phyloP scores from a whole-genome alignment of 1,140 invertebrate species.

The Pristionchus pacificus region DNA sequence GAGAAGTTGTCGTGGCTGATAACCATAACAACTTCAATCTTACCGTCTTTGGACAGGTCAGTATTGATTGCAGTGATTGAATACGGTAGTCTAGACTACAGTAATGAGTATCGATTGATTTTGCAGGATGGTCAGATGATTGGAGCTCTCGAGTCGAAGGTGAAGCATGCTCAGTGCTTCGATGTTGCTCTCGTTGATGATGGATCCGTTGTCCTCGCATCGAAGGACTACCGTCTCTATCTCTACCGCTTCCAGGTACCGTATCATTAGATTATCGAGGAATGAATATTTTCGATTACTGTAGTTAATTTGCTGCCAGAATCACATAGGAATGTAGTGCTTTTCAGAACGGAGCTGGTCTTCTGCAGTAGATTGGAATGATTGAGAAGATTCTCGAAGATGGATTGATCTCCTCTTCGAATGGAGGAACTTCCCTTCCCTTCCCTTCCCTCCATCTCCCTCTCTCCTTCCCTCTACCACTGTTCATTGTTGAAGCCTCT shows the following conservation, averaged over 20 bases:
- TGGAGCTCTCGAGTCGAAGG: conserved; percentile 93
- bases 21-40: conserved; percentile 99
- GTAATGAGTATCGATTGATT: not conserved
- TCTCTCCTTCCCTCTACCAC: too few relatives aligned
- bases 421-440: not conserved
- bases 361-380: too few relatives aligned
- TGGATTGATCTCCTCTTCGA: not conserved
- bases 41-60: conserved; percentile 71
- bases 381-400: too few relatives aligned
- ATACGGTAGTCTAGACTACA: not conserved
- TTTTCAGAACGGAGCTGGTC: too few relatives aligned
- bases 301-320: not conserved
- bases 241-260: conserved; percentile 43
- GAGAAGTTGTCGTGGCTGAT: conserved; percentile 87
- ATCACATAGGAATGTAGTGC: too few relatives aligned
- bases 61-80: not conserved
- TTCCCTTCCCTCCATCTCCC: too few relatives aligned
- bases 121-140: conserved; percentile 88
- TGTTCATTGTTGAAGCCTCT: too few relatives aligned
- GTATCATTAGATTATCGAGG: not conserved
- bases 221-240: conserved; percentile 80
- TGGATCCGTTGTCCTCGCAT: conserved; percentile 94
- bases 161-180: conserved; percentile 99
- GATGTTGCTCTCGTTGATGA: conserved; percentile 98
- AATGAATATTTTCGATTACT: not conserved